Evolutionary conservation across 2,797 vertebrate species (phyloP).

Genomic region (Sebastes diaconus): DNA sequence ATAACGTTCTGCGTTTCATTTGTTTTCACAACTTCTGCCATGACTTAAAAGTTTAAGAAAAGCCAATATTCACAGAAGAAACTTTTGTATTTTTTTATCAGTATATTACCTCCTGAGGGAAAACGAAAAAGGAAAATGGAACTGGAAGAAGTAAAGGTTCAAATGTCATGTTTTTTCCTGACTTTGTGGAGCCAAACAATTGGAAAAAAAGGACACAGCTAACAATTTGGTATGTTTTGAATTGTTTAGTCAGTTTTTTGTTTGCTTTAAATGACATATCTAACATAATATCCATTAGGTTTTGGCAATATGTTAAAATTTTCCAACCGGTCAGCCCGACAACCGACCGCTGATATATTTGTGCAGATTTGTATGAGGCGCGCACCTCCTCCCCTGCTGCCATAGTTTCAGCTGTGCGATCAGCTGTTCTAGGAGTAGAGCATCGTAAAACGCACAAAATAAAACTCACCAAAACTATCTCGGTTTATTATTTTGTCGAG

Average conservation of each 20-base stretch:
- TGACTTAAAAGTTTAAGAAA: not conserved
- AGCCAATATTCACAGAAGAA: not conserved
- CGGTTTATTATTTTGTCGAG: no score
- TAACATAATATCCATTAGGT: not conserved
- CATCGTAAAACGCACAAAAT: no score
- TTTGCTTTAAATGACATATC: not conserved
- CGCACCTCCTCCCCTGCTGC: no score
- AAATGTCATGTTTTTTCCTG: constrained; percentile 2
- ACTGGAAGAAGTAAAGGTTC: constrained; percentile 1
- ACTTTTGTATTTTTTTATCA: not conserved
- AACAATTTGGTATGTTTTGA: not conserved
- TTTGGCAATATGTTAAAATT: no score
- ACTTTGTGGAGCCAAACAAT: not conserved
- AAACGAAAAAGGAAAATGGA: not conserved
- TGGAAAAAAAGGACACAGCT: constrained; percentile 4
- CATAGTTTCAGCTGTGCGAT: no score
- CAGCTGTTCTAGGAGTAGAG: no score
- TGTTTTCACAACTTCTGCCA: constrained; percentile 7
- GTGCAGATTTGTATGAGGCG: no score
- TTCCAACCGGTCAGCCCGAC: no score
- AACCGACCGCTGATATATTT: no score
- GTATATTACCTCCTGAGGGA: not conserved
- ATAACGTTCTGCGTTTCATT: not conserved
- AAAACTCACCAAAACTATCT: no score
- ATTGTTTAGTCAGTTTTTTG: not conserved